Percentiles rank a stretch among this genome's conserved stretches.
Evolutionary conservation across 2,888 invertebrate species (phyloP).

Genomic region (Oscheius sp.): DNA sequence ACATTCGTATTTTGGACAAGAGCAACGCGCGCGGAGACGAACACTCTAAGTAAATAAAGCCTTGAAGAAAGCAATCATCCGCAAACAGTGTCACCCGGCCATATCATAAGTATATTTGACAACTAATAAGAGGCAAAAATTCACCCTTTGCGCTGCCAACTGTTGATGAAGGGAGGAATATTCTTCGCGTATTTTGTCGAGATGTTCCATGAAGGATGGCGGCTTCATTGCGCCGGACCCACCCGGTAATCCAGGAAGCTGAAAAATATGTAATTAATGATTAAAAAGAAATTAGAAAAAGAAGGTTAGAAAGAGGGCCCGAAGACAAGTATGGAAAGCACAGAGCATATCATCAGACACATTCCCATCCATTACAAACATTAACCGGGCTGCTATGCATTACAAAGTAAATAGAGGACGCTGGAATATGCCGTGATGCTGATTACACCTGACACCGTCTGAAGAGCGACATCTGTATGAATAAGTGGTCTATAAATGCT

Average conservation of each 20-base stretch:
- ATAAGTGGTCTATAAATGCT: too few species aligned
- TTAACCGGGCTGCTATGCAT: slow-evolving; percentile 19
- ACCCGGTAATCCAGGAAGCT: background rate
- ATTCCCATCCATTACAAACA: slow-evolving; percentile 30
- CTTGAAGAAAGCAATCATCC: slow-evolving; percentile 17
- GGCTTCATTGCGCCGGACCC: slow-evolving; percentile 41
- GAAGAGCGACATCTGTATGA: too few species aligned
- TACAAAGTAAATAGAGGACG: slow-evolving; percentile 8
- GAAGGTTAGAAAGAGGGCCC: background rate
- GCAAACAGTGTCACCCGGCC: slow-evolving; percentile 21
- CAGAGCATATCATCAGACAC: slow-evolving; percentile 13
- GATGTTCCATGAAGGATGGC: slow-evolving; percentile 44
- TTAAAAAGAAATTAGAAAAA: background rate
- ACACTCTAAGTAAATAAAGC: slow-evolving; percentile 21
- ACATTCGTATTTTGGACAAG: slow-evolving; percentile 1
- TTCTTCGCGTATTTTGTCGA: slow-evolving; percentile 56
- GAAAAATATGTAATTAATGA: background rate
- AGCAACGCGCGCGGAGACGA: slow-evolving; percentile 3
- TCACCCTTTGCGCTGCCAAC: slow-evolving; percentile 40
- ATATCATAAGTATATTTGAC: background rate
- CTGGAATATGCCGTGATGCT: background rate
- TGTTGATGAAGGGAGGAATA: slow-evolving; percentile 47
- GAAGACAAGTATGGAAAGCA: background rate
- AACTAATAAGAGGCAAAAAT: background rate
- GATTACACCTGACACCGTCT: slow-evolving; percentile 4